These are phyloP conservation scores for Plusia festucae DNA, from an alignment of 2,888 invertebrate genomes.

Conservation along the genomic window DNA sequence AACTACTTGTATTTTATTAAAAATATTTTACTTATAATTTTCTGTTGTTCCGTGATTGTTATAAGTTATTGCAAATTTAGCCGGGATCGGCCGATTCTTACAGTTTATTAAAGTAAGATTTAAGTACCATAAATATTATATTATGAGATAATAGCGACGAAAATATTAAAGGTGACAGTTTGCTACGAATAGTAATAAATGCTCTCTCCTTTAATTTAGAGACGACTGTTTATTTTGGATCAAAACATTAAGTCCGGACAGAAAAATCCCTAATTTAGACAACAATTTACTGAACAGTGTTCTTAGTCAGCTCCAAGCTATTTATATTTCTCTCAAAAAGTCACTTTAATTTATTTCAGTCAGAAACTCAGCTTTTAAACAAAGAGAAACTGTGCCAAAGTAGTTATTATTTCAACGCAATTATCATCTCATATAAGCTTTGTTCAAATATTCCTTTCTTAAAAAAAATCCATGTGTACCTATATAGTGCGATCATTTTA, in stretches of 20 bases:
- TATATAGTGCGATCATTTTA: no score
- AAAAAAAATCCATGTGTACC: no score
- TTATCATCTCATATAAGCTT: no score
- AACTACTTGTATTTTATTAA: neutral
- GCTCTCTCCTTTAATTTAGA: constrained; percentile 1
- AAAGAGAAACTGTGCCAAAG: neutral
- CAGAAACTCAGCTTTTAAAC: neutral
- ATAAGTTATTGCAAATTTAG: neutral
- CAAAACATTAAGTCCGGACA: constrained; percentile 1
- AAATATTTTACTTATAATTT: neutral
- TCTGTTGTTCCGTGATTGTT: neutral
- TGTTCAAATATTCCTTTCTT: no score
- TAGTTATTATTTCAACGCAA: no score
- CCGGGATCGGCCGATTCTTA: no score
- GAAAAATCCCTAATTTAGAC: neutral
- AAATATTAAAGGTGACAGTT: no score
- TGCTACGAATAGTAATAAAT: no score
- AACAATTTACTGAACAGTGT: constrained; percentile 2
- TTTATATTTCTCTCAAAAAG: neutral
- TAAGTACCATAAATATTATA: no score
- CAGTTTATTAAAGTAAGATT: no score
- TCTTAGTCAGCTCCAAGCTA: constrained; percentile 3
- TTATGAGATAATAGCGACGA: no score
- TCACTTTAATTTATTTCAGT: constrained; percentile 3
- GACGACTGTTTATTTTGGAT: neutral